These are phyloP conservation scores for Drosophila micromelanica DNA, from an alignment of 1,140 invertebrate species.

Conservation along the genomic window DNA sequence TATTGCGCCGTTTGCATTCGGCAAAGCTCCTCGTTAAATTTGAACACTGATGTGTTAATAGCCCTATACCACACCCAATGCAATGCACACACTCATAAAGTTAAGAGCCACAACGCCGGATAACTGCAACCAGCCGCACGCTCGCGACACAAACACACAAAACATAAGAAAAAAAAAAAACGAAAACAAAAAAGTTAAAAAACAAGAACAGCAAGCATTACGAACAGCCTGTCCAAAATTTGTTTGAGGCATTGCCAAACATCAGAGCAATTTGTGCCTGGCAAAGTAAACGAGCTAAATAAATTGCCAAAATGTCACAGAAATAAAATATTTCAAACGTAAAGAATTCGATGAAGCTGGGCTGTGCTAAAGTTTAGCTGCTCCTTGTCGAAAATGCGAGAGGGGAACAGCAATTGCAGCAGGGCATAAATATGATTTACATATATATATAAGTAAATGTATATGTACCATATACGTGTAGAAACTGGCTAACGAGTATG, in stretches of 20 bases:
- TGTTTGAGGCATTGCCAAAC: constrained; percentile 76
- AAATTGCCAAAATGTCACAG: constrained; percentile 70
- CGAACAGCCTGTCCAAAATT: constrained; percentile 46
- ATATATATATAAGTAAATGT: too few species aligned
- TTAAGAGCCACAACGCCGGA: constrained; percentile 18
- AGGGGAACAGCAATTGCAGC: constrained; percentile 24
- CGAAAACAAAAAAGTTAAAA: too few species aligned
- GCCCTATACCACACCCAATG: constrained; percentile 34
- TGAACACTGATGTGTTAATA: constrained; percentile 80
- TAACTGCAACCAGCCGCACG: constrained; percentile 21
- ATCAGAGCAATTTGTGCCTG: constrained; percentile 71
- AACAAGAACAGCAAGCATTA: constrained; percentile 2
- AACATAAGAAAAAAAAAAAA: not conserved
- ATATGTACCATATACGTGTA: not conserved
- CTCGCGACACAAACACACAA: not conserved
- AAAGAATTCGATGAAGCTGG: constrained; percentile 4
- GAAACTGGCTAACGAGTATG: constrained; percentile 17
- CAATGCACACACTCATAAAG: constrained; percentile 31
- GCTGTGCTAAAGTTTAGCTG: constrained; percentile 12
- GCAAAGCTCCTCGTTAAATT: constrained; percentile 67
- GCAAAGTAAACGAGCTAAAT: constrained; percentile 49
- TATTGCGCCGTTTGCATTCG: constrained; percentile 32
- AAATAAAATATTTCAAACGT: constrained; percentile 50
- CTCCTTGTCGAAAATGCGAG: constrained; percentile 7
- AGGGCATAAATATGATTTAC: constrained; percentile 30